Evolutionary conservation across 1,140 invertebrate genomes (phyloP).

Genomic region (Drosophila sturtevanti): DNA sequence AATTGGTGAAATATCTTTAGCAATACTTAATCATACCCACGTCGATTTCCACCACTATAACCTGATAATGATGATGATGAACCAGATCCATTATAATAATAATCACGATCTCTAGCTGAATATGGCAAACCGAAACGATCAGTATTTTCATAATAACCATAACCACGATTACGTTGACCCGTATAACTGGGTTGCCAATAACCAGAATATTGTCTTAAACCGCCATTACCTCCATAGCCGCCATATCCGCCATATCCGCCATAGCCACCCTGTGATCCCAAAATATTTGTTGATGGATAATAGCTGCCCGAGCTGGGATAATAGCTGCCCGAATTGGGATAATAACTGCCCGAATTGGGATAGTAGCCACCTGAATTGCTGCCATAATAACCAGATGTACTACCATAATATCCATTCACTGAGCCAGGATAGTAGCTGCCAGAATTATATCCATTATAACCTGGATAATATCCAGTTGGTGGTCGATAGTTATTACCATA

Average conservation of each 20-base stretch:
- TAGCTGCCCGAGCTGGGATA: conserved; percentile 45
- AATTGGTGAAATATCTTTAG: neutral
- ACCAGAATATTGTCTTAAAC: conserved; percentile 80
- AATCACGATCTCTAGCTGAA: conserved; percentile 42
- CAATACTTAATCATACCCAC: conserved; percentile 1
- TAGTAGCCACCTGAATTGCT: conserved; percentile 33
- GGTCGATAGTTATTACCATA: conserved; percentile 43
- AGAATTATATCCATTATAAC: neutral
- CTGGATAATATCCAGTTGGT: conserved; percentile 47
- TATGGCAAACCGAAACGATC: conserved; percentile 76
- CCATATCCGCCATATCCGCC: conserved; percentile 79
- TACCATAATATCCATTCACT: conserved; percentile 31
- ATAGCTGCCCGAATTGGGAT: conserved; percentile 37
- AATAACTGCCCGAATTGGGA: conserved; percentile 32
- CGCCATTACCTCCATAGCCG: conserved; percentile 83
- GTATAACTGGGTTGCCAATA: conserved; percentile 80
- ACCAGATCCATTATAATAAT: conserved; percentile 39
- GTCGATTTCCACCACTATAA: neutral
- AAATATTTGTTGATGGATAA: conserved; percentile 73
- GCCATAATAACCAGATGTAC: conserved; percentile 40
- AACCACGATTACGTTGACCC: conserved; percentile 78
- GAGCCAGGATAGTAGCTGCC: conserved; percentile 26
- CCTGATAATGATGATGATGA: neutral
- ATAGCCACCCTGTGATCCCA: conserved; percentile 49
- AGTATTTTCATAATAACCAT: conserved; percentile 73